phyloP scores from a whole-genome alignment of 1,140 invertebrate species.

The Lepidurus couesii region DNA sequence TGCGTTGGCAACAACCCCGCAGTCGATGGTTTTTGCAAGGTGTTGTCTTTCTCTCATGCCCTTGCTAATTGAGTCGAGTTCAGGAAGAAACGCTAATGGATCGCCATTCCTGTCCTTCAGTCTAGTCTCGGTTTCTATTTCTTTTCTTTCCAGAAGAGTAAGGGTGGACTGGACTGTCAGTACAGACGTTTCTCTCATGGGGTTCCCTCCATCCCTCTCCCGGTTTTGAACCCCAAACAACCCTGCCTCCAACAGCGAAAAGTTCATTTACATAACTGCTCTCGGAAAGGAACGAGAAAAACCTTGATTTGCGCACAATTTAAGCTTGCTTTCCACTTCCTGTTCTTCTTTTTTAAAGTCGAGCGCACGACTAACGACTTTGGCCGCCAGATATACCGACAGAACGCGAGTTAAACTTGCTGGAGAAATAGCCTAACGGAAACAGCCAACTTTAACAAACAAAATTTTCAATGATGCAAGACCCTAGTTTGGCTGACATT shows the following conservation, averaged over 20 bases:
- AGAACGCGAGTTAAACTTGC: not conserved
- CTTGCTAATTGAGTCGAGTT: not conserved
- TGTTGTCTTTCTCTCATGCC: not conserved
- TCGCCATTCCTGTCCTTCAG: not conserved
- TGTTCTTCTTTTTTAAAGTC: not conserved
- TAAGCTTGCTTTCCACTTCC: not conserved
- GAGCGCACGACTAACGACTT: not conserved
- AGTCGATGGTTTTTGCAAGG: not conserved
- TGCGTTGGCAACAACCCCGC: not conserved
- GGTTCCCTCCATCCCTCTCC: not conserved
- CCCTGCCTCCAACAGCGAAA: not conserved
- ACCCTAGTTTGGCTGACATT: not conserved
- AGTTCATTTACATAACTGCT: not conserved
- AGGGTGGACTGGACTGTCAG: not conserved
- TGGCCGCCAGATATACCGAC: not conserved
- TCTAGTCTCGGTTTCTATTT: too few relatives aligned
- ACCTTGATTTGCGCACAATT: conserved; percentile 19
- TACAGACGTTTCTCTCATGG: not conserved
- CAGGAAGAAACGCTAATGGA: not conserved
- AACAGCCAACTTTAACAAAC: not conserved
- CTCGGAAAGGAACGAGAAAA: not conserved
- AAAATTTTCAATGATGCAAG: not conserved
- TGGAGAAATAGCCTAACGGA: not conserved
- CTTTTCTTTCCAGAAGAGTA: too few relatives aligned
- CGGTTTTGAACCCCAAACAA: not conserved